Conservation (phyloP, 2,113 vertebrate genomes). For the Okapia johnstoni region DNA sequence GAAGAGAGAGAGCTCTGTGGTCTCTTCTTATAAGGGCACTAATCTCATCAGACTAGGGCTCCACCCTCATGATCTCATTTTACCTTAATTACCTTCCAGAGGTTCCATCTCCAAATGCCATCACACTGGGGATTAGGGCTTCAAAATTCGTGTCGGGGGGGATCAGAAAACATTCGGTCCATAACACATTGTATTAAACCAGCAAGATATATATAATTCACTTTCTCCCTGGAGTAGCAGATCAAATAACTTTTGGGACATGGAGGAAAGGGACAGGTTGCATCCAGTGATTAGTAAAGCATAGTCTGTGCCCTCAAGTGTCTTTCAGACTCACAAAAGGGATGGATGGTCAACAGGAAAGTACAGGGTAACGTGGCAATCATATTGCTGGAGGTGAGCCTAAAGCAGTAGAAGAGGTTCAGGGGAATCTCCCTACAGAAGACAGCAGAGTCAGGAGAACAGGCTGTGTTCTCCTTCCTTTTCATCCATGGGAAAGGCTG, state of each 20-base stretch:
- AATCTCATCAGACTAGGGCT: background rate
- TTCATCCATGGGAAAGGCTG: background rate
- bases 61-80: background rate
- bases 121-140: background rate
- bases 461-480: background rate
- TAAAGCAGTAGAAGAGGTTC: background rate
- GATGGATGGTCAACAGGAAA: background rate
- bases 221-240: background rate
- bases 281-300: background rate
- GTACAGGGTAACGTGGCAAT: background rate
- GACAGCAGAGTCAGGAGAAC: background rate
- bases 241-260: background rate
- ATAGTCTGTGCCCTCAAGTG: background rate
- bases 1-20: background rate
- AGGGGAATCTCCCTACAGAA: background rate
- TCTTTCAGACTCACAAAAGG: background rate
- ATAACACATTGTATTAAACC: background rate
- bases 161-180: background rate
- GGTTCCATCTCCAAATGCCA: background rate
- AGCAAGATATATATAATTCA: background rate
- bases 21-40: background rate
- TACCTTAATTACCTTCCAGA: background rate
- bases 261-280: background rate
- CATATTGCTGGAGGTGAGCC: background rate
- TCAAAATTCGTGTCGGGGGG: background rate